phyloP scores from a whole-genome alignment of 2,113 vertebrate genomes.

The Leptobrachium ailaonicum region DNA sequence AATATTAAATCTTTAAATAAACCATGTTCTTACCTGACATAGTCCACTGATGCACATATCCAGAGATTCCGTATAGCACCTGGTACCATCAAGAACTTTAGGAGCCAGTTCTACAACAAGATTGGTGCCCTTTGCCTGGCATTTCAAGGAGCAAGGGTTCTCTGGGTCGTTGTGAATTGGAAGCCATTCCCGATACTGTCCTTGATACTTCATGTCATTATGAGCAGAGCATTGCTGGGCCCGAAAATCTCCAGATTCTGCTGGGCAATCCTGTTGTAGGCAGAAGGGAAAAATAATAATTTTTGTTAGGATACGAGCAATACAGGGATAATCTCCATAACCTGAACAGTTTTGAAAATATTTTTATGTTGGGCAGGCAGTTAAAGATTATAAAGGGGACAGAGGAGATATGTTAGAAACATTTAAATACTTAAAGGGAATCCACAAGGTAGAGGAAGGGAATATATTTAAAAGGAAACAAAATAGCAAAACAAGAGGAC shows the following conservation, averaged over 20 bases:
- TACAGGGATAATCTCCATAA: too few relatives aligned
- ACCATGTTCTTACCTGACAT: slow-evolving; percentile 80
- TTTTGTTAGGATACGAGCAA: too few relatives aligned
- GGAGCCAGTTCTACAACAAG: slow-evolving; percentile 89
- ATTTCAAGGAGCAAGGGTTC: slow-evolving; percentile 91
- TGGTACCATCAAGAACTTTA: slow-evolving; percentile 93
- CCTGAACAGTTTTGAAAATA: too few relatives aligned
- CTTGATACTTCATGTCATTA: slow-evolving; percentile 88
- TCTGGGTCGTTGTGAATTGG: slow-evolving; percentile 88
- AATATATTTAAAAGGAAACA: too few relatives aligned
- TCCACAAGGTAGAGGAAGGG: too few relatives aligned
- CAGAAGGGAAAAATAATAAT: slow-evolving; percentile 8
- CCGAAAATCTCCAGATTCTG: slow-evolving; percentile 89
- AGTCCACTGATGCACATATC: slow-evolving; percentile 97
- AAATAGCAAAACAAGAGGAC: too few relatives aligned
- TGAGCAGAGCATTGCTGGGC: slow-evolving; percentile 96
- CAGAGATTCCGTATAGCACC: slow-evolving; percentile 93
- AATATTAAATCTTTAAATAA: too few relatives aligned
- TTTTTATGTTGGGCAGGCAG: too few relatives aligned
- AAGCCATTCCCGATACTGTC: slow-evolving; percentile 90
- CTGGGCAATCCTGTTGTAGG: slow-evolving; percentile 82
- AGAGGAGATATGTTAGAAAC: too few relatives aligned
- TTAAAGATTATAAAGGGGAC: too few relatives aligned
- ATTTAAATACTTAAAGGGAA: too few relatives aligned
- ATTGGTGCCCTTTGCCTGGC: slow-evolving; percentile 77